These are phyloP conservation scores for Eugnorisma glareosa DNA, from an alignment of 2,888 invertebrate genomes.

Conservation along the genomic window DNA sequence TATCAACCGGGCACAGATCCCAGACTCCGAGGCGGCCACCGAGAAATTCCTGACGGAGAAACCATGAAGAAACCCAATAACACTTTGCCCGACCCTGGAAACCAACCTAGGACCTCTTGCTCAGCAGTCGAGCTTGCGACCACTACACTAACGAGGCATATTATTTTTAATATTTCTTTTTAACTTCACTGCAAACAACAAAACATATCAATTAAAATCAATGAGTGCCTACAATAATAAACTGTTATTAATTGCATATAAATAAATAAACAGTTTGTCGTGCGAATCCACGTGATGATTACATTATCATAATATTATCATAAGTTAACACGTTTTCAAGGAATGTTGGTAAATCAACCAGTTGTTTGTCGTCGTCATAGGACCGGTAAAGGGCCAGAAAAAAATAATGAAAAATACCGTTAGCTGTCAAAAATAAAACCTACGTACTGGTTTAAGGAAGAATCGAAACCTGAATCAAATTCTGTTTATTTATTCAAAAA, in stretches of 20 bases:
- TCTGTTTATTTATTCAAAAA: too few species aligned
- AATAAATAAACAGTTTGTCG: conserved; percentile 20
- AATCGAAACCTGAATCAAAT: too few species aligned
- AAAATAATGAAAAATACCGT: not conserved
- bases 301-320: conserved; percentile 17
- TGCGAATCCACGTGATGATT: conserved; percentile 31
- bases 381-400: not conserved
- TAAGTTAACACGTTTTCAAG: conserved; percentile 15
- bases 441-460: not conserved
- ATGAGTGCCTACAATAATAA: not conserved
- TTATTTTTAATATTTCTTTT: not conserved
- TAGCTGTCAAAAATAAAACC: not conserved
- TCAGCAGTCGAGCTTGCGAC: not conserved
- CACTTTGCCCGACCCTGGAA: not conserved
- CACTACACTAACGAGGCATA: not conserved
- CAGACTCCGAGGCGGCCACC: too few species aligned
- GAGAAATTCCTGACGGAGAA: not conserved
- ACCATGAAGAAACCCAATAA: too few species aligned
- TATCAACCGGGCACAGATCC: not conserved
- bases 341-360: conserved; percentile 27
- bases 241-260: not conserved
- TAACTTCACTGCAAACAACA: not conserved
- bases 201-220: conserved; percentile 1
- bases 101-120: not conserved
- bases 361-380: not conserved